Base-by-base conservation (phyloP, 92 coral and sea anemone species). In the Meandrina meandrites region DNA sequence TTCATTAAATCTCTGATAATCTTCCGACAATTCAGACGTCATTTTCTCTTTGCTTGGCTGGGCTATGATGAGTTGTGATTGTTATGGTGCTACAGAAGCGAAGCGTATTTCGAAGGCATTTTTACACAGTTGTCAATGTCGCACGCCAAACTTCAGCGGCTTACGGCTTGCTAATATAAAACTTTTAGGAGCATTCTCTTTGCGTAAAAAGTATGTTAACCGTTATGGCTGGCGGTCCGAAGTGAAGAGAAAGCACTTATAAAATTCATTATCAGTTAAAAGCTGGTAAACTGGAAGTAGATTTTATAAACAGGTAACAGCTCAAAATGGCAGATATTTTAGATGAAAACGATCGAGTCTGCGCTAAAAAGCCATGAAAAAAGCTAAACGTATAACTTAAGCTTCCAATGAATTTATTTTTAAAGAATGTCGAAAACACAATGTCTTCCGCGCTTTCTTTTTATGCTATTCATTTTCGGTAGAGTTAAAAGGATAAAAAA, bases 1-100 rank as follows among this genome's bases (percentile, higher is more conserved):
- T 84, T 74, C 87, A 71, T 83, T 74, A 57, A 73, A 84, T 74
- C 87, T 84, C 69, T 51, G 50, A 66, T 81, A 70, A 83, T 83
- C 79, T 83, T 34, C 27, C 35, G 69, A 79, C 64, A 27, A 45
- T 21, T 81, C 66, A 81, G 16, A 53, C 31, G 68, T 18, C 51
- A 15, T 70, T 82, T 70, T 37, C 32, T 34, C 0, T 32, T 8
- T 31, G 51, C 62, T 67, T 47, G 27, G 27, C 12, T 54, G 66
- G 28, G 19, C 30, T 73, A 15, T 24, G 15, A 66, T 12, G 53
- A 48, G 13, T 48, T 48, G 9, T 12, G 53, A 48, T 48, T 48
- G 9, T 12, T 27, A 14, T 73, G 78, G 19, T 37, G 78, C 12
- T 21, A 19, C 28, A 22, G 78, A 11, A 22, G 11, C 17, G 51